Base-by-base conservation (phyloP, 2,113 vertebrate genomes). In the Odontesthes bonariensis region DNA sequence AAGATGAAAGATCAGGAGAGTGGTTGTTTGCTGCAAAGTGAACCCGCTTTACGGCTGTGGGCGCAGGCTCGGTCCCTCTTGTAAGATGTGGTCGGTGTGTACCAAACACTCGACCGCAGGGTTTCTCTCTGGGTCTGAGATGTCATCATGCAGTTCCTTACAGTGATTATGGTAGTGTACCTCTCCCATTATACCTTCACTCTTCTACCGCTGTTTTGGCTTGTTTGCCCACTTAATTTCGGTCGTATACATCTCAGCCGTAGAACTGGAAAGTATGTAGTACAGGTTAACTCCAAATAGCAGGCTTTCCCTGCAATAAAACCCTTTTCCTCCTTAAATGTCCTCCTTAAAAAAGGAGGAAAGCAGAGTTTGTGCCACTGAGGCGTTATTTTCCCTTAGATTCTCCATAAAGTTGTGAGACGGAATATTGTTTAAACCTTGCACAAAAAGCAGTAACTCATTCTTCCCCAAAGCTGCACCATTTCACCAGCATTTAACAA, bases 51-150 rank as follows among this genome's bases (percentile, higher is more conserved):
- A 89, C 79, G 71, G 83, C 85, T 90, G 85, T 47, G 91, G 89
- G 79, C 55, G 78, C 84, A 89, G 90, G 87, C 88, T 87, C 73
- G 23, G 84, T 76, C 89, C 84, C 54, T 73, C 70, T 85, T 89
- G 87, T 94, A 90, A 93, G 93, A 94, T 94, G 94, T 94, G 94
- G 93, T 88, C 9, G 19, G 65, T 77, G 83, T 85, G 85, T 90
- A 91, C 86, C 91, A 87, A 91, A 90, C 88, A 90, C 79, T 60
- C 63, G 55, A 92, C 93, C 86, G 17, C 91, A 92, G 88, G 89
- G 91, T 92, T 93, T 93, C 84, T 90, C 91, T 88, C 75, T 74
- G 81, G 86, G 87, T 81, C 56, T 82, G 83, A 83, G 89, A 93
- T 94, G 92, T 93, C 92, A 94, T 93, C 90, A 90, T 87, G 89